phyloP scores from a whole-genome alignment of 2,888 invertebrate species.

The Cantharis rufa region DNA sequence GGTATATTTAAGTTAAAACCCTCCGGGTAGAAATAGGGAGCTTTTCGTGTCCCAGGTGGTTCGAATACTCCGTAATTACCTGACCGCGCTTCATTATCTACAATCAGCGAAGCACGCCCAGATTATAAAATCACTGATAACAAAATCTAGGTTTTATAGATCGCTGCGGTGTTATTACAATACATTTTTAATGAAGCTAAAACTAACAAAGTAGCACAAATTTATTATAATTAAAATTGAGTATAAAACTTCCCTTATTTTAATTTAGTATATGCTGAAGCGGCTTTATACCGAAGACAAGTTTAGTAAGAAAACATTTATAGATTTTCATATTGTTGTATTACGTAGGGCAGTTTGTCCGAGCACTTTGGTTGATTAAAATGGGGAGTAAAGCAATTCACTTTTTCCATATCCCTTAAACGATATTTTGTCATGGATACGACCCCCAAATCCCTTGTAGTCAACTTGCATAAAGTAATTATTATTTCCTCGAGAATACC shows the following conservation, averaged over 20 bases:
- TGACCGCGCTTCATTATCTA: conserved; percentile 30
- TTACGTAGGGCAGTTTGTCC: conserved; percentile 27
- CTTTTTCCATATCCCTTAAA: conserved; percentile 22
- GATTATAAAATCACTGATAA: conserved; percentile 30
- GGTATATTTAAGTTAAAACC: background rate
- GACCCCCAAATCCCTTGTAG: background rate
- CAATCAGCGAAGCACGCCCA: conserved; percentile 26
- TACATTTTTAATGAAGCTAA: conserved; percentile 11
- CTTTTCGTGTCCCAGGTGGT: conserved; percentile 30
- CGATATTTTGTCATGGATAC: conserved; percentile 18
- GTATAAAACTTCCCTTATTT: background rate
- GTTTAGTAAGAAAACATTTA: background rate
- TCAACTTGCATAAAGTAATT: background rate
- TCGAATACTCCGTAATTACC: conserved; percentile 29
- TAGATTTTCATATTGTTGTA: conserved; percentile 4
- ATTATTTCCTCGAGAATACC: background rate
- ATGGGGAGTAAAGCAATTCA: conserved; percentile 15
- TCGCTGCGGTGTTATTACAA: conserved; percentile 13
- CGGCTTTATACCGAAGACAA: background rate
- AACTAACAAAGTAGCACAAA: background rate
- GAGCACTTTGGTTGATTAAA: conserved; percentile 30
- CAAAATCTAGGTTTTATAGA: conserved; percentile 21
- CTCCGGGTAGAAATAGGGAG: conserved; percentile 6
- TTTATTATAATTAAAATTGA: background rate
- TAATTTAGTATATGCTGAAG: background rate